Percentiles rank a stretch among this genome's conserved stretches.
Conservation (phyloP, 2,113 vertebrate genomes). For the Pituophis catenifer region DNA sequence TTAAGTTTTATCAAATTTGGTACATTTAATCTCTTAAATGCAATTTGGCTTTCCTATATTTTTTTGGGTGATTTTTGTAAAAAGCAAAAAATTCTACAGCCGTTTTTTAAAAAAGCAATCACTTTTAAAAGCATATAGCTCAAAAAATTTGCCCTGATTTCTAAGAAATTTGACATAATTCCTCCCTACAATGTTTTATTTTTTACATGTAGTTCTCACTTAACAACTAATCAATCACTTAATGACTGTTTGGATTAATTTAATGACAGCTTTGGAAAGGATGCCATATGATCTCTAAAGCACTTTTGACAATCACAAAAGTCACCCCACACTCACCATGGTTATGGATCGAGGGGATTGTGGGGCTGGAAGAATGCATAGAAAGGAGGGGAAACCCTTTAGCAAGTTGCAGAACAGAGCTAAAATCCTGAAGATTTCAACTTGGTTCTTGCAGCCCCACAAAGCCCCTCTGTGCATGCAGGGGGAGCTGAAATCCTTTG, state of each 20-base stretch:
- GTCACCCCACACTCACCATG: too few relatives aligned
- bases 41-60: not conserved
- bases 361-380: too few relatives aligned
- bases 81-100: not conserved
- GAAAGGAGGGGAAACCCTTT: too few relatives aligned
- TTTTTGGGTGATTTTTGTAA: not conserved
- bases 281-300: not conserved
- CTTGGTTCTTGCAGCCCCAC: too few relatives aligned
- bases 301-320: not conserved
- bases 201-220: not conserved
- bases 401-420: too few relatives aligned
- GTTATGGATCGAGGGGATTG: too few relatives aligned
- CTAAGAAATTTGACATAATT: not conserved
- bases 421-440: too few relatives aligned
- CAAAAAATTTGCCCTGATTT: not conserved
- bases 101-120: not conserved
- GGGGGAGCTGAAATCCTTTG: too few relatives aligned
- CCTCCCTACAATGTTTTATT: not conserved
- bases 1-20: not conserved
- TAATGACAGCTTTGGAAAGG: not conserved
- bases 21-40: not conserved
- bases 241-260: not conserved
- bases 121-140: not conserved
- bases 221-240: not conserved
- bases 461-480: too few relatives aligned